These are phyloP conservation scores for Sarotherodon lohbergeri DNA, from an alignment of 2,113 vertebrate species.

Conservation along the genomic window DNA sequence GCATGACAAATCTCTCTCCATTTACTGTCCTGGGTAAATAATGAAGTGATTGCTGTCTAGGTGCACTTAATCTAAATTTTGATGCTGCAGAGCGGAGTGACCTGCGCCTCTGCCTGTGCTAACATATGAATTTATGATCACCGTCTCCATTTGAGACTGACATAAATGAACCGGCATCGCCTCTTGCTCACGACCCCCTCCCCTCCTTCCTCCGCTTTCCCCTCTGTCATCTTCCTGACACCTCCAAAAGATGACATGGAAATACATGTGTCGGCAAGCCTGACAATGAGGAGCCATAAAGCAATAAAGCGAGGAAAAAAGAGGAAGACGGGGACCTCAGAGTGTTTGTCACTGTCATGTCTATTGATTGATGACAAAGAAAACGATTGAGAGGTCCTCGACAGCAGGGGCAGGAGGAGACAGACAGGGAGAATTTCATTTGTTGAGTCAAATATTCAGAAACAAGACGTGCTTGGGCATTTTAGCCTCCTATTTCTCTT, in stretches of 20 bases:
- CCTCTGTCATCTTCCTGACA: conserved; percentile 57
- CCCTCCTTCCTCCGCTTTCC: not conserved
- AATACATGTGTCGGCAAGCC: conserved; percentile 50
- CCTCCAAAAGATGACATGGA: conserved; percentile 54
- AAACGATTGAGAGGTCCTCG: conserved; percentile 86
- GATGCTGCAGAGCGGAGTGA: not conserved
- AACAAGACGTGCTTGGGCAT: conserved; percentile 82
- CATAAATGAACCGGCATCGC: conserved; percentile 54
- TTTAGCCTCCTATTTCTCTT: conserved; percentile 84
- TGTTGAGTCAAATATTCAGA: conserved; percentile 87
- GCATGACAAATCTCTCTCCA: not conserved
- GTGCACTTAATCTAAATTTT: not conserved
- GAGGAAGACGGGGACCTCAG: conserved; percentile 68
- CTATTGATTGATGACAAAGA: conserved; percentile 94
- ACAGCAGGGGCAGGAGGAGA: conserved; percentile 24
- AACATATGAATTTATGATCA: conserved; percentile 17
- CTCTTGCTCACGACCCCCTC: conserved; percentile 14
- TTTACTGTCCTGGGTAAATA: not conserved
- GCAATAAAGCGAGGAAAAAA: conserved; percentile 23
- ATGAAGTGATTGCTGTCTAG: not conserved
- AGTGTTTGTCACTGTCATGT: conserved; percentile 85
- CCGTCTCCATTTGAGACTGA: conserved; percentile 36
- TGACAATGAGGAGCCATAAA: conserved; percentile 47
- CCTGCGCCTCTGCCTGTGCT: not conserved
- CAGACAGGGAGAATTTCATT: conserved; percentile 66